Base-by-base conservation (phyloP, 2,888 invertebrate genomes). In the Drosophila basisetae region DNA sequence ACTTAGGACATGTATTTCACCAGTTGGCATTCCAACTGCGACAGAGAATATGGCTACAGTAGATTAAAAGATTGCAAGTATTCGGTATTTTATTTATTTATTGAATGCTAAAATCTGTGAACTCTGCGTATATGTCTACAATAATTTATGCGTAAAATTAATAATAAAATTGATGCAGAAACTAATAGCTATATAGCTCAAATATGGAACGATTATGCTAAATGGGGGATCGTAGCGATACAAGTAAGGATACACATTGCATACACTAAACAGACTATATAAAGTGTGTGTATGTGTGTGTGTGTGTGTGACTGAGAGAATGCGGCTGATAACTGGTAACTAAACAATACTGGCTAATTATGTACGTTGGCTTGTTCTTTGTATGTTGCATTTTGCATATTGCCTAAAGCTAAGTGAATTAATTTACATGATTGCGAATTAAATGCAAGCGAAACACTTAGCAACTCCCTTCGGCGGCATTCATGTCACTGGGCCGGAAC, bases 401-500 rank as follows among this genome's bases (percentile, higher is more conserved):
- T 54, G 37, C 16, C 66, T 78, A 64, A 61, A 56, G 50, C 55
- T 76, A 81, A 59, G n/a, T 37, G n/a, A 61, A 41, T 66, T 60
- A 78, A 73, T 68, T 55, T 83, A 84, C 80, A 84, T 43, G 31
- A 54, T 43, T 43, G 54, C 59, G 67, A 62, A 59, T 54, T 55
- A 63, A 64, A 56, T 61, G 58, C 30, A 55, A 22, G 30, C 18
- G 39, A 39, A 22, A 47, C 33, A 25, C 69, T 87, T 69, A 87
- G 56, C 74, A 86, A 28, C 68, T 61, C 18, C 55, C 43, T 25
- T 73, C 59, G 43, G 16, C 9, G 25, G 59, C 58, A 75, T 91
- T 92, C 93, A 93, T 93, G 74, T 93, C 93, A 91, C 94, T 91
- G 83, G 94, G 83, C 79, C 92, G 82, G 88, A 93, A 92, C 79